These are phyloP conservation scores for Trichopria drosophilae DNA, from an alignment of 2,888 invertebrate genomes.

Conservation along the genomic window DNA sequence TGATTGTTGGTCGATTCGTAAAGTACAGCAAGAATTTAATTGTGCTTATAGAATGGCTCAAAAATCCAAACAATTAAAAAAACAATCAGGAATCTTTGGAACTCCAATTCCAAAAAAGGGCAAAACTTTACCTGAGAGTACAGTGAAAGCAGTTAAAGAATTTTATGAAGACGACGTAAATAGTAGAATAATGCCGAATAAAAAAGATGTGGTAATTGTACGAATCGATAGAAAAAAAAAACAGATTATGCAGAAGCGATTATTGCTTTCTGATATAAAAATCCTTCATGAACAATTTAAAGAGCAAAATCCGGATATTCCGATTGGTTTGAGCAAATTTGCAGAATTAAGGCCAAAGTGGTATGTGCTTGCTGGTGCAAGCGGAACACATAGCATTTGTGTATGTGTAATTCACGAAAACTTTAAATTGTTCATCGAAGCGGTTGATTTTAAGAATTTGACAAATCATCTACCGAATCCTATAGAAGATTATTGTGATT, in stretches of 20 bases:
- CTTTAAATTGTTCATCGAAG: constrained; percentile 7
- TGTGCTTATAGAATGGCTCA: constrained; percentile 1
- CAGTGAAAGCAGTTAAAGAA: neutral
- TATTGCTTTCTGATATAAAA: constrained; percentile 1
- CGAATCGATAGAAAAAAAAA: constrained; percentile 5
- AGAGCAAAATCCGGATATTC: constrained; percentile 2
- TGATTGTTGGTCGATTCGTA: neutral
- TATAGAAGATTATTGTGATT: constrained; percentile 7
- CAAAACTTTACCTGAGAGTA: no score
- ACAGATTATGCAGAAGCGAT: constrained; percentile 1
- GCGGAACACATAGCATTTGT: no score
- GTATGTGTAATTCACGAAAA: constrained; percentile 15
- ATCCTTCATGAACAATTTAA: constrained; percentile 3
- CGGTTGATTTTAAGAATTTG: constrained; percentile 3
- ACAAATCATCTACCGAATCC: neutral
- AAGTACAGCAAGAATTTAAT: neutral
- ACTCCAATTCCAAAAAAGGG: neutral
- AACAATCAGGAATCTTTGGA: neutral
- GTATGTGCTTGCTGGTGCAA: no score
- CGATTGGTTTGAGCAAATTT: no score
- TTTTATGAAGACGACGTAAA: neutral
- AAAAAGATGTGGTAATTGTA: neutral
- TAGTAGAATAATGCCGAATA: constrained; percentile 10
- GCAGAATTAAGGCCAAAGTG: constrained; percentile 11
- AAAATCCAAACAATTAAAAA: neutral